Evolutionary conservation across 2,113 vertebrate species (phyloP).

Genomic region (Peromyscus californicus): DNA sequence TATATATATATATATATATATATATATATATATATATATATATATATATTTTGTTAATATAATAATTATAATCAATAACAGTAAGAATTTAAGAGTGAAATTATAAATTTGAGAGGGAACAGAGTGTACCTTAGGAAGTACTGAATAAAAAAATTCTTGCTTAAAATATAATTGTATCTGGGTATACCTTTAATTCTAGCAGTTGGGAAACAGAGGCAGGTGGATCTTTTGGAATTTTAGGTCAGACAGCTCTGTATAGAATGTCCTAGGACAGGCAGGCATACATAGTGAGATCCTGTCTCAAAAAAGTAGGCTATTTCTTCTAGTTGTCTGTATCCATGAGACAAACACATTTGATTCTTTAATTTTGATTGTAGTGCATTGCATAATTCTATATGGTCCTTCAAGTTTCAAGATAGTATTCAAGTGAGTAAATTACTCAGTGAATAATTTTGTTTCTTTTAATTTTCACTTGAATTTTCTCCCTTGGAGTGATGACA

Average conservation of each 20-base stretch:
- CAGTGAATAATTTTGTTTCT: neutral
- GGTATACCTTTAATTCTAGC: neutral
- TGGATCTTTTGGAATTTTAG: neutral
- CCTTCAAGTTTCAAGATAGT: constrained; percentile 42
- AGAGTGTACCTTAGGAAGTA: neutral
- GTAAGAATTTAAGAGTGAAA: neutral
- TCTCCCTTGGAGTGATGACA: neutral
- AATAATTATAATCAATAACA: neutral
- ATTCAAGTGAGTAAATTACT: constrained; percentile 63
- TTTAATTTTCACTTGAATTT: constrained; percentile 60
- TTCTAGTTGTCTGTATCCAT: neutral
- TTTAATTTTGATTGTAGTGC: neutral
- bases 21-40: neutral
- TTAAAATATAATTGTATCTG: neutral
- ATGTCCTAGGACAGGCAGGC: neutral
- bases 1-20: neutral
- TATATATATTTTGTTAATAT: neutral
- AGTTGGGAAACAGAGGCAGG: neutral
- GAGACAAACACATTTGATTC: neutral
- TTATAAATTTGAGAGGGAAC: neutral
- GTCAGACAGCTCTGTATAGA: neutral
- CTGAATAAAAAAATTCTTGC: neutral
- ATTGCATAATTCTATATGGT: neutral
- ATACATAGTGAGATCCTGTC: neutral
- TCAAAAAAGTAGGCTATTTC: neutral